Evolutionary conservation across 2,888 invertebrate genomes (phyloP).

Genomic region (Magallana nippona): DNA sequence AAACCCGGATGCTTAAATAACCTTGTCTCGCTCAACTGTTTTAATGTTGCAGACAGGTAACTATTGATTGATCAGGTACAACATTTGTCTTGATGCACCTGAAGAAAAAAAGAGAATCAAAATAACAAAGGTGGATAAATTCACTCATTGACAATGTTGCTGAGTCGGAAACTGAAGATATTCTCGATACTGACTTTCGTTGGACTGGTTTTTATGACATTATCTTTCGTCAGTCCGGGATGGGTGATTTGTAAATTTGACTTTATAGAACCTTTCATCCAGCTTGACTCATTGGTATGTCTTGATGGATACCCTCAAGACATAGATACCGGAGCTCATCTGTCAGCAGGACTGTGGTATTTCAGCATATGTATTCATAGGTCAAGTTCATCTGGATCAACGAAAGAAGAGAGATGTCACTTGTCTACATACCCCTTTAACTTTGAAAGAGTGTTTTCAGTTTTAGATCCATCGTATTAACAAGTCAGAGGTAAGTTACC

Average conservation of each 20-base stretch:
- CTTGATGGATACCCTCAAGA: background rate
- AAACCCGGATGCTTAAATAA: too few relatives aligned
- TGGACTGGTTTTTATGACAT: slow-evolving; percentile 36
- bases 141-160: slow-evolving; percentile 2
- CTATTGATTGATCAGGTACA: background rate
- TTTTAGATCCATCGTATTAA: too few relatives aligned
- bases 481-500: too few relatives aligned
- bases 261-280: too few relatives aligned
- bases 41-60: background rate
- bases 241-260: background rate
- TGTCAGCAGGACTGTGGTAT: slow-evolving; percentile 36
- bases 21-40: background rate
- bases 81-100: slow-evolving; percentile 28
- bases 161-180: slow-evolving; percentile 36
- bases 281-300: too few relatives aligned
- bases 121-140: background rate
- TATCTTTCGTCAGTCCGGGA: slow-evolving; percentile 38
- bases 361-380: slow-evolving; percentile 6
- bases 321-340: background rate
- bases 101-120: background rate
- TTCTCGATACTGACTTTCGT: slow-evolving; percentile 34
- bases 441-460: too few relatives aligned
- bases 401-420: too few relatives aligned
- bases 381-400: background rate
- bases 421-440: too few relatives aligned